Evolutionary conservation across 92 coral and sea anemone species (phyloP), one percentile per base, ranked within the genome.

Genomic region (Porites lobata): DNA sequence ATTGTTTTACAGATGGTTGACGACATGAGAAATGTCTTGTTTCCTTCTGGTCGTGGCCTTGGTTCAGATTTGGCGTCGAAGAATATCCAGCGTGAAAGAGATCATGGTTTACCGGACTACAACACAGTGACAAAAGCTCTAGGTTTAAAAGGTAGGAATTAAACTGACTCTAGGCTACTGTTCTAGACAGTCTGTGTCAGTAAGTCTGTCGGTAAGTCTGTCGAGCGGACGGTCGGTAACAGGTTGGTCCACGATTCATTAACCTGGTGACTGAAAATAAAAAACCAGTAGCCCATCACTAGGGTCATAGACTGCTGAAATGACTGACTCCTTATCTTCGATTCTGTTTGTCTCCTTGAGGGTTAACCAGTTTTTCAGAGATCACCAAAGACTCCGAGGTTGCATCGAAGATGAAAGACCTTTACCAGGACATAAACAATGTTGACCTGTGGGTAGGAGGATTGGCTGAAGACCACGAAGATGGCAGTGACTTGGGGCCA

Each of bases 401-500:
- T 47, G 83, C 94, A 1, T 75, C 74, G 32, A 89, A 93, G 57
- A 72, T 95, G 87, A 75, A 87, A 75, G 77, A 78, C 14, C 59
- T 95, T 65, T 95, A 95, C 79, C 86, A 92, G 7, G 85, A 93
- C 75, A 87, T 95, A 58, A 73, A 93, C 91, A 94, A 93, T 79
- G 81, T 96, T 65, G 99, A 96, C 81, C 77, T 96, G 59, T 96
- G 99, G 99, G 96, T 94, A 89, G 90, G 95, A 65, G 32, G 43
- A 68, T 18, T 22, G 19, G 43, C 99, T 69, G 99, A 96, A 83
- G 92, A 96, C 21, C 99, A 96, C 88, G 95, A 94, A 81, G 69
- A 77, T 10, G 95, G 96, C 24, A 95, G 98, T 86, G 99, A 96
- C 91, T 86, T 96, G 88, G 99, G 99, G 19, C 95, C 86, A 22